Percentiles rank a stretch among this genome's conserved stretches.
Conservation (phyloP, 2,888 invertebrate genomes). For the Rhagonycha fulva region DNA sequence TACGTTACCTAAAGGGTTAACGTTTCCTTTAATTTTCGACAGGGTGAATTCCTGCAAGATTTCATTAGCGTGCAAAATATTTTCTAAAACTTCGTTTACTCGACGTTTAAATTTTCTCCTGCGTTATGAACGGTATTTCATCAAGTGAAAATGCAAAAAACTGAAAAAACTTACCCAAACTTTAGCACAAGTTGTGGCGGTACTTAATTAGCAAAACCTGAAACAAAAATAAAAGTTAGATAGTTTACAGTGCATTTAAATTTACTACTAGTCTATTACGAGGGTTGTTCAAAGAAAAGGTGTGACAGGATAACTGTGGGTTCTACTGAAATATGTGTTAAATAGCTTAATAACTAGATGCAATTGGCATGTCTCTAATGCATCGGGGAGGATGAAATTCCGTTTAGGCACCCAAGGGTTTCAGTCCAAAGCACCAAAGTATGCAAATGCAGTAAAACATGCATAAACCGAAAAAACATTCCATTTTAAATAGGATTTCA, state of each 20-base stretch:
- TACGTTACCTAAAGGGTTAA: background rate
- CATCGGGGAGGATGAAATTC: no score
- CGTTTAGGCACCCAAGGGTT: no score
- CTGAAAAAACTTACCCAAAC: background rate
- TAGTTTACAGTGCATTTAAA: background rate
- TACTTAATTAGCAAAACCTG: background rate
- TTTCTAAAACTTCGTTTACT: background rate
- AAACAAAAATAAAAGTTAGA: background rate
- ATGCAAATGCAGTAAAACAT: no score
- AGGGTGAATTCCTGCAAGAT: background rate
- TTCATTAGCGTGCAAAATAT: background rate
- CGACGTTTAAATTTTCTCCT: background rate
- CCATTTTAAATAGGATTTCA: no score
- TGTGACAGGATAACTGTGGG: no score
- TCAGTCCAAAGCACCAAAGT: no score
- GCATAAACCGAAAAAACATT: no score
- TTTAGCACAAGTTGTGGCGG: background rate
- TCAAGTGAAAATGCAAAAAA: background rate
- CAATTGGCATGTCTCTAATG: no score
- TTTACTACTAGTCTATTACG: background rate
- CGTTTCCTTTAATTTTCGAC: background rate
- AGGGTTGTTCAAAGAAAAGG: background rate
- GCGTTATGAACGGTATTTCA: background rate
- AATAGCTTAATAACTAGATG: no score
- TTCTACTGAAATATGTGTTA: no score